Evolutionary conservation across 2,797 vertebrate species (phyloP), one percentile per base, ranked within the genome.

Genomic region (Decapterus maruadsi): DNA sequence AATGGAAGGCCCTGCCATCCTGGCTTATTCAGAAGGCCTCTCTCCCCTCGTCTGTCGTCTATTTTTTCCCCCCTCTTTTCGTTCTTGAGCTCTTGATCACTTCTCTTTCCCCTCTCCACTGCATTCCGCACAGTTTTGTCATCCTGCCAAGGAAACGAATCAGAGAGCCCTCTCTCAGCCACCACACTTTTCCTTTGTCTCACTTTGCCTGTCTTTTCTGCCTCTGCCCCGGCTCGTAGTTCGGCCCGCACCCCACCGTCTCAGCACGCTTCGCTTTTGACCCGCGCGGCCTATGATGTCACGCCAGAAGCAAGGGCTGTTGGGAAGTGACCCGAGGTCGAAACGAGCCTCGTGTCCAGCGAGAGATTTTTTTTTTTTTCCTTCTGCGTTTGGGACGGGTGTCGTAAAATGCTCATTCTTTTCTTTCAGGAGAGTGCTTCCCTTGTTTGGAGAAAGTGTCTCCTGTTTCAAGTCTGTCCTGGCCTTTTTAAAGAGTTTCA

Each of bases 101-200:
- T 93, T 92, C 89, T 94, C 91, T 93, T 93, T 95, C 94, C 94
- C 95, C 92, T 95, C 95, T 92, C 85, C 83, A 72, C 94, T 90
- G 76, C 96, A 97, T 97, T 97, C 96, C 95, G 87, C 86, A 92
- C 94, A 94, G 95, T 97, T 96, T 97, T 97, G 96, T 95, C 90
- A 89, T 92, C 88, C 93, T 95, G 96, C 96, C 96, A 97, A 96
- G 94, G 95, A 96, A 96, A 94, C 90, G 57, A 96, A 96, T 96
- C 95, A 96, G 96, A 96, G 87, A 81, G 88, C 88, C 82, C 85
- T 90, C 85, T 91, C 90, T 89, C 83, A 83, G 84, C 83, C 70
- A 43, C 86, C 82, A 85, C 87, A 89, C 88, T 91, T 93, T 92
- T 91, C 75, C 85, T 92, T 89, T 91, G 89, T 93, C 78, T 92